These are phyloP conservation scores for Sandelia bainsii DNA, from an alignment of 2,797 vertebrate genomes.

Conservation along the genomic window DNA sequence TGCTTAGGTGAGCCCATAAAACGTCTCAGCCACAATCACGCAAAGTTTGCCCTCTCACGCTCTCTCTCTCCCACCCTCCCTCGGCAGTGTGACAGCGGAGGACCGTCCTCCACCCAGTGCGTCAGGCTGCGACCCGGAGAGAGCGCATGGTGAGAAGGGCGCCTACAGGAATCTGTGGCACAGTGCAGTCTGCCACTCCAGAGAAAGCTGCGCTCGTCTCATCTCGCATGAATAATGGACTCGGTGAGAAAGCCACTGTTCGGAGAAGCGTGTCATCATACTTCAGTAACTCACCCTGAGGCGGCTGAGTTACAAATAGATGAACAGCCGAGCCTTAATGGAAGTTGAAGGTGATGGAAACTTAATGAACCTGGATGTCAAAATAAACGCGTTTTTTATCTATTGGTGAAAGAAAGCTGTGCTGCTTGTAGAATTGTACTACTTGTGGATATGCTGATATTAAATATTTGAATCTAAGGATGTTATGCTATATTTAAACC, in stretches of 20 bases:
- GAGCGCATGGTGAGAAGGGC: constrained; percentile 74
- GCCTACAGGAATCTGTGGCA: constrained; percentile 78
- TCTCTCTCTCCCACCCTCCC: constrained; percentile 42
- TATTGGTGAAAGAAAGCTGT: not conserved
- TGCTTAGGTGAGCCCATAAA: constrained; percentile 52
- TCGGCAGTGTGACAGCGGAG: constrained; percentile 63
- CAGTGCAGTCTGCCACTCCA: constrained; percentile 69
- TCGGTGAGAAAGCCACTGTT: constrained; percentile 43
- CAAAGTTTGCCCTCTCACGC: constrained; percentile 65
- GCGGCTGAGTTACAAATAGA: constrained; percentile 53
- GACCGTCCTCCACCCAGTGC: constrained; percentile 69
- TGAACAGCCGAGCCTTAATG: constrained; percentile 50
- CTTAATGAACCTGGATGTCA: constrained; percentile 48
- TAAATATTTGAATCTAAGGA: not conserved
- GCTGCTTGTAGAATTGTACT: not conserved
- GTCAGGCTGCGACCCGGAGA: constrained; percentile 75
- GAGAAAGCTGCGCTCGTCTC: constrained; percentile 40
- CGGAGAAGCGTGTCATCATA: constrained; percentile 47
- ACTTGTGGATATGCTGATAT: not conserved
- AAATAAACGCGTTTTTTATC: constrained; percentile 33
- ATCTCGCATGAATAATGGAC: constrained; percentile 69
- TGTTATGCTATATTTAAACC: not conserved
- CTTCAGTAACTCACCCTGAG: constrained; percentile 48
- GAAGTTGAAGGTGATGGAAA: constrained; percentile 60
- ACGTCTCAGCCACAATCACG: constrained; percentile 51